Conservation (phyloP, 64 coral and sea anemone genomes). For the Catalaphyllia jardinei region DNA sequence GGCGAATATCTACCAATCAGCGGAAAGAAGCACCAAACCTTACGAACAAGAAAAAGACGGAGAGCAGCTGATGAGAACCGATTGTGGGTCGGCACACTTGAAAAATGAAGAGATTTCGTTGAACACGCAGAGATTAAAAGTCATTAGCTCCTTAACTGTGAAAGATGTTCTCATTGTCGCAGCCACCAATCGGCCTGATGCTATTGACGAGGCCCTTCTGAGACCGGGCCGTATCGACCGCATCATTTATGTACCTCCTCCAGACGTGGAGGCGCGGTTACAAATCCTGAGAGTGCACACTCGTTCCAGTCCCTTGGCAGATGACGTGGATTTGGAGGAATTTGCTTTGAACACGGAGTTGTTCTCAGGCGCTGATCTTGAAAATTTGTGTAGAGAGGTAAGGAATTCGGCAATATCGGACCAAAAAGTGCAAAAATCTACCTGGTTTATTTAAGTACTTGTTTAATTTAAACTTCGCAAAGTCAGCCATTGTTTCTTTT, state of each 20-base stretch:
- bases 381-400: slow-evolving; percentile 98
- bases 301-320: slow-evolving; percentile 66
- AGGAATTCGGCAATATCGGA: not conserved
- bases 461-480: too few species aligned
- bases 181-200: slow-evolving; percentile 90
- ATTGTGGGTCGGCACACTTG: not conserved
- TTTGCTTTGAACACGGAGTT: slow-evolving; percentile 69
- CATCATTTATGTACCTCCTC: slow-evolving; percentile 92
- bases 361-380: slow-evolving; percentile 93
- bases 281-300: slow-evolving; percentile 91
- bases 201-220: slow-evolving; percentile 89
- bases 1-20: slow-evolving; percentile 77
- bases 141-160: not conserved
- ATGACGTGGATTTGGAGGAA: slow-evolving; percentile 69
- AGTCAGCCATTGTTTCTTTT: too few species aligned
- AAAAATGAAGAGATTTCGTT: not conserved
- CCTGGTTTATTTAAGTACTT: not conserved
- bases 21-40: not conserved
- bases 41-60: not conserved
- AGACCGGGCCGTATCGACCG: slow-evolving; percentile 91
- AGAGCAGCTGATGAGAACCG: not conserved
- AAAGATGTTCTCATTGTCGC: slow-evolving; percentile 89
- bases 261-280: slow-evolving; percentile 80
- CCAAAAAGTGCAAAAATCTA: too few species aligned
- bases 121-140: not conserved